A percentile compares a stretch with the other conserved stretches of the same genome.
Evolutionary conservation across 2,113 vertebrate species (phyloP).

Genomic region (Osmerus eperlanus): DNA sequence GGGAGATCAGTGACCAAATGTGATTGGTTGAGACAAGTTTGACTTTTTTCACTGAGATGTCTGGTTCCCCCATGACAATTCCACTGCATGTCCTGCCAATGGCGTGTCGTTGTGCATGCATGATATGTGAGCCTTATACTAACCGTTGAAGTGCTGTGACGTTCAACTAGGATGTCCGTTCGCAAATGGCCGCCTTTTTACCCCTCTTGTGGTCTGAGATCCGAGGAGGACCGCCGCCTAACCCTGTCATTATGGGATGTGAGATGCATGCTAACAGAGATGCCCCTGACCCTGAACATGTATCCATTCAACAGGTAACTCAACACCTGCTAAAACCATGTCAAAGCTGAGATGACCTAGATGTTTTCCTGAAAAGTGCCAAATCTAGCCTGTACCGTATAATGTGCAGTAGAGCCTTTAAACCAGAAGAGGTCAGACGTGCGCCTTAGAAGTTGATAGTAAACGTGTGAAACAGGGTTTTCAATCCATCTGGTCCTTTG

Average conservation of each 20-base stretch:
- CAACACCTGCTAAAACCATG: constrained; percentile 5
- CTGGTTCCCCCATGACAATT: neutral
- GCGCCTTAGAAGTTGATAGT: neutral
- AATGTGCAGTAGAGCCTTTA: neutral
- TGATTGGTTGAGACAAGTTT: constrained; percentile 1
- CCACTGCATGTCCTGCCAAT: neutral
- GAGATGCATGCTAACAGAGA: constrained; percentile 71
- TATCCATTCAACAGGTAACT: constrained; percentile 76
- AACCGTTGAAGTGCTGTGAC: constrained; percentile 32
- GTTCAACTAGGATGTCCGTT: constrained; percentile 65
- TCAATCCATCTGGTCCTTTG: too few relatives aligned
- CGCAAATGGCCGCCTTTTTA: constrained; percentile 74
- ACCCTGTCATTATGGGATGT: constrained; percentile 59
- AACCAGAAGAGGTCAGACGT: neutral
- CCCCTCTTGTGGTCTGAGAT: constrained; percentile 69
- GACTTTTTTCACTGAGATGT: neutral
- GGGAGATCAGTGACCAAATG: neutral
- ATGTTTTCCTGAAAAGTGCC: neutral
- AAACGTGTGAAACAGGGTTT: neutral
- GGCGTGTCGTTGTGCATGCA: neutral
- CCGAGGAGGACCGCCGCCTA: constrained; percentile 71
- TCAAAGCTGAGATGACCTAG: neutral
- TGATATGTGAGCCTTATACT: neutral
- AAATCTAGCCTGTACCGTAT: neutral
- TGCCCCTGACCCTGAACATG: constrained; percentile 52